Base-by-base conservation (phyloP, 53 echinoderm and acorn worm genomes). In the Paracentrotus lividus region DNA sequence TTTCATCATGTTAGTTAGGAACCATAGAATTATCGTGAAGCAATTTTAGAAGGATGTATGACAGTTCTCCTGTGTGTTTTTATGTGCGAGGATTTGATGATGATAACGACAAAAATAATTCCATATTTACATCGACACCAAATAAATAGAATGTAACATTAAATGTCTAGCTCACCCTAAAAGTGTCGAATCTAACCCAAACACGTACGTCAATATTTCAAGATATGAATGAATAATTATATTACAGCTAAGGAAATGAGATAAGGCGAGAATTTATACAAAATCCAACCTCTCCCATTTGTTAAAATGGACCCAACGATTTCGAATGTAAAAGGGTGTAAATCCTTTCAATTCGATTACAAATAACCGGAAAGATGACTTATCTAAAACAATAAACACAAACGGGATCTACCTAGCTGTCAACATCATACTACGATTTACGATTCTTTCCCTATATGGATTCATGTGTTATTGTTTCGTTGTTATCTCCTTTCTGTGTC, bases 391-490 rank as follows among this genome's bases (percentile, higher is more conserved):
- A 67, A 31, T 67, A 31, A 67, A 67, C 29, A 27, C 64, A 64
- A 64, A 64, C 15, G 44, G 44, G 81, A 81, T 81, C n/a, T 81
- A n/a, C n/a, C n/a, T 3, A 10, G 26, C 47, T 75, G 40, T 44
- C 78, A 78, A 44, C 43, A 78, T 78, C 24, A 24, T 24, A 44
- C 78, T 78, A 45, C 43, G 24, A 78, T 78, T 44, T 75, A 44
- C 81, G 12, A 6, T 45, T 47, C 47, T 47, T 26, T 45, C 12
- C 45, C 26, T 81, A n/a, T 81, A 15, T 5, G 16, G 13, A 14
- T 18, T 75, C 15, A 27, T 38, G 6, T n/a, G 64, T 75, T 40
- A 20, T 75, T 72, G 13, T 75, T 75, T 75, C 40, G 5, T 6
- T 40, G 4, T 40, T 9, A 81, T 81, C 44, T 81, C 47, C 24